These are phyloP conservation scores for Cerastoderma edule DNA, from an alignment of 2,888 invertebrate species.

Conservation along the genomic window DNA sequence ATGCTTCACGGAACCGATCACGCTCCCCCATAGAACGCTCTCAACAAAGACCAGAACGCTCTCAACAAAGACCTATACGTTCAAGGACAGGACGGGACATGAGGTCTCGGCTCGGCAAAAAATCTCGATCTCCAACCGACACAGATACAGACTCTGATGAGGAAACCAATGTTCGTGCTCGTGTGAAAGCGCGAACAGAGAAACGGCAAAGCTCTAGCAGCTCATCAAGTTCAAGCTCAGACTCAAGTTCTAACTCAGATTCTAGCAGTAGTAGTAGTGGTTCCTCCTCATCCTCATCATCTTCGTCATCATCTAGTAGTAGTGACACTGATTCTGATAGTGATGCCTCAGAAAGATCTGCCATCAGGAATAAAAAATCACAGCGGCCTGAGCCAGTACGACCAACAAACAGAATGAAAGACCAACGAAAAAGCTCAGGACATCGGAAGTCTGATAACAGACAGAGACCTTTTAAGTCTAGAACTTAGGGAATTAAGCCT, in stretches of 20 bases:
- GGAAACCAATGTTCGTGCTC: constrained; percentile 26
- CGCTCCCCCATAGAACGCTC: constrained; percentile 23
- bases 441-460: background rate
- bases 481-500: too few relatives aligned
- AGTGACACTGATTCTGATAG: constrained; percentile 49
- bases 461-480: too few relatives aligned
- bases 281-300: constrained; percentile 40
- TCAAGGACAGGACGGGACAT: constrained; percentile 46
- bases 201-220: constrained; percentile 28
- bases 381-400: constrained; percentile 23
- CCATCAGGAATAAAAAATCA: constrained; percentile 53
- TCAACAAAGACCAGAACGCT: background rate
- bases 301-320: constrained; percentile 21
- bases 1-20: constrained; percentile 12
- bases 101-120: constrained; percentile 48
- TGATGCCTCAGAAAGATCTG: constrained; percentile 50
- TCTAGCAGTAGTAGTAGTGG: constrained; percentile 24
- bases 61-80: constrained; percentile 28
- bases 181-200: constrained; percentile 1
- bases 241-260: constrained; percentile 39
- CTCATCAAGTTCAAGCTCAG: constrained; percentile 41
- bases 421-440: constrained; percentile 2
- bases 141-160: constrained; percentile 37
- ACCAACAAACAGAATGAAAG: background rate
- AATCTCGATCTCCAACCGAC: constrained; percentile 54